phyloP scores from a whole-genome alignment of 30 jellyfish, hydroid and myxozoan species.

The Chironex yamaguchii region DNA sequence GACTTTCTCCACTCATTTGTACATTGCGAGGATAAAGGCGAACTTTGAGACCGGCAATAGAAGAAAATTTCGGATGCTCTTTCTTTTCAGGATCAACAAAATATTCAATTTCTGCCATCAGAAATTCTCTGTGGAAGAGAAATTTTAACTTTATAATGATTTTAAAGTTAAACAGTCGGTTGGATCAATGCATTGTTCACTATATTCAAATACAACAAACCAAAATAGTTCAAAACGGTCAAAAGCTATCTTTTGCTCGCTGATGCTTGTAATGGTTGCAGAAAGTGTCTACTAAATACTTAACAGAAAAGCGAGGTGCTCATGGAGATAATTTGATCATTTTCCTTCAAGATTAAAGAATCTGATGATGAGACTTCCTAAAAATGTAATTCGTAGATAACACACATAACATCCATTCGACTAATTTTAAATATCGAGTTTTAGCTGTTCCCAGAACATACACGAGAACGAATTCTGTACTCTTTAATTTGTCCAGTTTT shows the following conservation, averaged over 20 bases:
- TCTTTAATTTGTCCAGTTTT: too few relatives aligned
- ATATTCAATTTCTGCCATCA: slow-evolving; percentile 99
- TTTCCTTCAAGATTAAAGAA: too few relatives aligned
- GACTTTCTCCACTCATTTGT: slow-evolving; percentile 95
- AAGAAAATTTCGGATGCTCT: slow-evolving; percentile 81
- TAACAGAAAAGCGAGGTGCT: too few relatives aligned
- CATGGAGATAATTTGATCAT: too few relatives aligned
- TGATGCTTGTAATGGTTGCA: neutral
- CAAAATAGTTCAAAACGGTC: neutral
- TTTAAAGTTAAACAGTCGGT: too few relatives aligned
- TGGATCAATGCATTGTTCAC: neutral
- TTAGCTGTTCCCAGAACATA: too few relatives aligned
- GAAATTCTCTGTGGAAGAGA: slow-evolving; percentile 78
- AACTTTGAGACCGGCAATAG: slow-evolving; percentile 81
- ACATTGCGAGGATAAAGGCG: slow-evolving; percentile 71
- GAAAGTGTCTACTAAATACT: neutral
- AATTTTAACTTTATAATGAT: too few relatives aligned
- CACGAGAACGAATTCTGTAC: too few relatives aligned
- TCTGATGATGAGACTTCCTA: too few relatives aligned
- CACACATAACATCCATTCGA: too few relatives aligned
- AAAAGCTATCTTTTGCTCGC: neutral
- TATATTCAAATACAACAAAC: neutral
- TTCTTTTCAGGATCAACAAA: slow-evolving; percentile 97
- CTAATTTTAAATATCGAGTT: too few relatives aligned
- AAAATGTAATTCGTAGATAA: too few relatives aligned